Conservation (phyloP, 2,888 invertebrate genomes). For the Agonopterix heracliana region DNA sequence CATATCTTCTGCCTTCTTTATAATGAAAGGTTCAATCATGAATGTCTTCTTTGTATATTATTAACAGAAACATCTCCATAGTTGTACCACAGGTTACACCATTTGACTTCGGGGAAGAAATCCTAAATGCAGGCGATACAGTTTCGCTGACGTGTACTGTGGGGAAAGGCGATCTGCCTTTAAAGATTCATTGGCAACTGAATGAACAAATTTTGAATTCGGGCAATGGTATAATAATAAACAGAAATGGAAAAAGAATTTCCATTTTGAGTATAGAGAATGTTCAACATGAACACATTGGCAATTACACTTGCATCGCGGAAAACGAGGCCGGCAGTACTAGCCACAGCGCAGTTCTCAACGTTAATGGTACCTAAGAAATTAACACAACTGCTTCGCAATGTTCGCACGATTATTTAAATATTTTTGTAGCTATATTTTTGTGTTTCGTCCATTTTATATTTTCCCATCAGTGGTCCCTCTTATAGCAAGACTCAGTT, state of each 20-base stretch:
- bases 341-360: conserved; percentile 79
- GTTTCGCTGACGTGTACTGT: conserved; percentile 82
- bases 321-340: conserved; percentile 80
- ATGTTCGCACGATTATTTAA: conserved; percentile 38
- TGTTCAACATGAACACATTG: conserved; percentile 76
- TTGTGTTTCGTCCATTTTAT: conserved; percentile 17
- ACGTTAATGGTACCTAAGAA: conserved; percentile 79
- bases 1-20: too few species aligned
- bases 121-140: conserved; percentile 83
- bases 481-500: conserved; percentile 38
- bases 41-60: too few species aligned
- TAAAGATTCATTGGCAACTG: conserved; percentile 83
- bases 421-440: conserved; percentile 13
- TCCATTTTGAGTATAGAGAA: conserved; percentile 81
- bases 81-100: conserved; percentile 88
- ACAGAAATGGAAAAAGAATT: conserved; percentile 78
- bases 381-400: conserved; percentile 5
- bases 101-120: conserved; percentile 85
- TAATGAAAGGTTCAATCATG: too few species aligned
- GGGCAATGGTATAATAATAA: conserved; percentile 75
- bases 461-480: conserved; percentile 4
- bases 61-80: conserved; percentile 34
- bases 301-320: conserved; percentile 79
- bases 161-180: conserved; percentile 82
- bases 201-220: conserved; percentile 73